Evolutionary conservation across 2,113 vertebrate genomes (phyloP).

Genomic region (Hemichromis elongatus): DNA sequence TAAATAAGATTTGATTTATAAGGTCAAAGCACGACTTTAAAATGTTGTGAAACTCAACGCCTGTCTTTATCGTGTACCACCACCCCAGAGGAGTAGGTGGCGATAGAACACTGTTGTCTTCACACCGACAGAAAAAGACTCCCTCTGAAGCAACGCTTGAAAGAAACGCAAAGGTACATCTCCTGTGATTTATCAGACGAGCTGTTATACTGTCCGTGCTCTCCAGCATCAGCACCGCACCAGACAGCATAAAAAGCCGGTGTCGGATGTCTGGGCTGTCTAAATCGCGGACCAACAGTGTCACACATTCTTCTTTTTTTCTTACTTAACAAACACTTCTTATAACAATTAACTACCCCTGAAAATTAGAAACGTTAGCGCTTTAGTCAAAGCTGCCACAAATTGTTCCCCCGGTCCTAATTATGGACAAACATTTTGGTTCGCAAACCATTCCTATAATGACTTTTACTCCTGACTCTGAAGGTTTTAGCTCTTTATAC

Average conservation of each 20-base stretch:
- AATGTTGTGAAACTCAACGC: not conserved
- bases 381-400: no score
- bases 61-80: not conserved
- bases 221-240: no score
- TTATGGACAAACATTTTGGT: no score
- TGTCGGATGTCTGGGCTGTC: not conserved
- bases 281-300: accelerated
- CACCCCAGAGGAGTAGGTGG: not conserved
- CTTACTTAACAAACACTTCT: not conserved
- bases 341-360: no score
- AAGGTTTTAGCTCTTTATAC: not conserved
- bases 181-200: no score
- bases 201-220: no score
- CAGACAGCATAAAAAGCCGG: no score
- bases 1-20: not conserved
- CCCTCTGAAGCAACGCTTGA: no score
- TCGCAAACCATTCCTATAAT: not conserved
- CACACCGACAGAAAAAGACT: no score
- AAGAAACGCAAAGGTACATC: no score
- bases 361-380: no score
- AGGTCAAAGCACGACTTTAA: not conserved
- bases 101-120: not conserved
- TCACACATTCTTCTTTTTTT: not conserved
- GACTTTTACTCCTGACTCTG: not conserved
- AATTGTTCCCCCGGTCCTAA: no score